These are phyloP conservation scores for Triops cancriformis DNA, from an alignment of 1,140 invertebrate species.

Conservation along the genomic window DNA sequence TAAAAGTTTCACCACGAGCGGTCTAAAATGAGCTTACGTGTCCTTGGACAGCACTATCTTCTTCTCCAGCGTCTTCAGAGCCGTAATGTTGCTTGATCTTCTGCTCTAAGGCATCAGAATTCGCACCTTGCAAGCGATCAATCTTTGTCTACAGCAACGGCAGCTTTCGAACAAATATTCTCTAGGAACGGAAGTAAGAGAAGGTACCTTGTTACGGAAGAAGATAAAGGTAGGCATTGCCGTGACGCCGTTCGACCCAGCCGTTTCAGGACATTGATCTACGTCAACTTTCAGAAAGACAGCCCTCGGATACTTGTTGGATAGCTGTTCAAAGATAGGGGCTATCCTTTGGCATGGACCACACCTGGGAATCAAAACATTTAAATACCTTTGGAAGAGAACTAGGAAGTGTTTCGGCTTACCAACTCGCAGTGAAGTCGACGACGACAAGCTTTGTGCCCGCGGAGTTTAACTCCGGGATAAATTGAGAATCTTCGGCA, in stretches of 20 bases:
- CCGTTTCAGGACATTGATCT: conserved; percentile 76
- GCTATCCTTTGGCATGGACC: conserved; percentile 89
- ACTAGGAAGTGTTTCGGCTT: conserved; percentile 35
- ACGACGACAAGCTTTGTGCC: conserved; percentile 83
- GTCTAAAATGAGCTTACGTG: conserved; percentile 52
- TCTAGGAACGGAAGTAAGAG: background rate
- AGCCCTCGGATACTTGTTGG: conserved; percentile 74
- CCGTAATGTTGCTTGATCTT: conserved; percentile 86
- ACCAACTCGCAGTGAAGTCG: conserved; percentile 88
- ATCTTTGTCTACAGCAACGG: conserved; percentile 55
- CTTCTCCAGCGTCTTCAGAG: conserved; percentile 42
- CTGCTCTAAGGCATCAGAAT: conserved; percentile 66
- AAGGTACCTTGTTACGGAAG: conserved; percentile 67
- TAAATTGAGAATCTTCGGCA: conserved; percentile 68
- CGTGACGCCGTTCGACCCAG: conserved; percentile 70
- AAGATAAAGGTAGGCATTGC: conserved; percentile 98
- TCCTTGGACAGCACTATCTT: conserved; percentile 58
- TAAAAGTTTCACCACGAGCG: background rate
- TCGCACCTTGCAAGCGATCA: conserved; percentile 72
- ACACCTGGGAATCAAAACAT: conserved; percentile 55
- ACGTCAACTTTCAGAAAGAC: conserved; percentile 94
- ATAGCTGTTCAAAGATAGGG: conserved; percentile 77
- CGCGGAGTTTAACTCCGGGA: conserved; percentile 65
- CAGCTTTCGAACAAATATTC: too few relatives aligned
- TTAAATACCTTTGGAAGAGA: background rate